Conservation (phyloP, 2,888 invertebrate genomes). For the Monoplex corrugatus region DNA sequence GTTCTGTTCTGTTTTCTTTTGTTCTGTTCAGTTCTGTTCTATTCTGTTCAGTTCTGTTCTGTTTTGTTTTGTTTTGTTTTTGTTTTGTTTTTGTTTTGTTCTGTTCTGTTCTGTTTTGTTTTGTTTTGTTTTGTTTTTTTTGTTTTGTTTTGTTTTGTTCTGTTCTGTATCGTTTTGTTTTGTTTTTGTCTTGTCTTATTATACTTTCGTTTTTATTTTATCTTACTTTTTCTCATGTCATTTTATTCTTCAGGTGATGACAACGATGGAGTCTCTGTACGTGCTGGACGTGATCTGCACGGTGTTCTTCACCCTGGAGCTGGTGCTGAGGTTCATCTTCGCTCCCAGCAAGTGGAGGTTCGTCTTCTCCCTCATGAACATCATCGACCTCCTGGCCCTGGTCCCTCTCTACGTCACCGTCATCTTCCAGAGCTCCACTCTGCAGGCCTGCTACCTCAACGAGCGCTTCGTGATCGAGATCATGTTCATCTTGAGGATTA, state of each 20-base stretch:
- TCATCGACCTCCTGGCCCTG: constrained; percentile 79
- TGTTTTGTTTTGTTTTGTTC: background rate
- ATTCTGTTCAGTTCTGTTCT: background rate
- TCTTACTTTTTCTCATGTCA: background rate
- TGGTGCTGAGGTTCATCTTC: constrained; percentile 76
- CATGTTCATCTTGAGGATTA: constrained; percentile 82
- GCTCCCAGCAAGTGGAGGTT: constrained; percentile 75
- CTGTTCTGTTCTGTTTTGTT: background rate
- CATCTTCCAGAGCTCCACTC: constrained; percentile 73
- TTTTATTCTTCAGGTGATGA: constrained; percentile 57
- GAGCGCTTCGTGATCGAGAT: constrained; percentile 79
- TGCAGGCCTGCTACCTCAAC: constrained; percentile 75
- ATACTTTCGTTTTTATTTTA: too few species aligned
- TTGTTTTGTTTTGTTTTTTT: background rate
- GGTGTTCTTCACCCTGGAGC: constrained; percentile 79
- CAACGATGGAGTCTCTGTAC: constrained; percentile 69
- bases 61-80: background rate
- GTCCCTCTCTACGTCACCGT: constrained; percentile 79
- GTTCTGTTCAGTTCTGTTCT: background rate
- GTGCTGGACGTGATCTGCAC: constrained; percentile 79
- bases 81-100: background rate
- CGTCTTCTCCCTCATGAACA: constrained; percentile 77
- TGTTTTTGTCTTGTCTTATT: background rate
- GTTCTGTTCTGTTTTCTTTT: background rate
- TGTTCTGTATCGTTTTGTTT: too few species aligned